Evolutionary conservation across 2,113 vertebrate species (phyloP).

Genomic region (Neotragus pygmaeus): DNA sequence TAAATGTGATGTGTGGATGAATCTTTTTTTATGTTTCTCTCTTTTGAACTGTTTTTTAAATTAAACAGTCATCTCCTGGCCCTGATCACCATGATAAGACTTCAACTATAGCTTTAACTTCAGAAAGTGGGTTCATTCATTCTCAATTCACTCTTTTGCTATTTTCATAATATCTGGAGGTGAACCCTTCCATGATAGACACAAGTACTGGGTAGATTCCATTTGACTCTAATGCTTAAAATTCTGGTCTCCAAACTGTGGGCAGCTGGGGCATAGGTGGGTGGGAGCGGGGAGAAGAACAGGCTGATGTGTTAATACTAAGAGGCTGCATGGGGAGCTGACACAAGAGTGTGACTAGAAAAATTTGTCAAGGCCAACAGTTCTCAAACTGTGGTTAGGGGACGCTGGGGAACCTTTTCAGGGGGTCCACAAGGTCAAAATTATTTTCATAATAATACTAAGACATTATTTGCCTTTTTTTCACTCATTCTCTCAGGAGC

Average conservation of each 20-base stretch:
- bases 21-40: not conserved
- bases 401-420: not conserved
- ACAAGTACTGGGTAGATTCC: not conserved
- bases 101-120: not conserved
- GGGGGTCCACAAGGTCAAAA: slow-evolving; percentile 31
- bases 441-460: slow-evolving; percentile 51
- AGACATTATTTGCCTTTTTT: slow-evolving; percentile 50
- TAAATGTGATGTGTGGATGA: not conserved
- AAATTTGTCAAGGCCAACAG: not conserved
- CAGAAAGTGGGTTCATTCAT: not conserved
- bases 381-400: slow-evolving; percentile 35
- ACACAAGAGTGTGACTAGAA: not conserved
- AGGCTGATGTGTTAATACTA: not conserved
- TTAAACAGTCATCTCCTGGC: not conserved
- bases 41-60: slow-evolving; percentile 28
- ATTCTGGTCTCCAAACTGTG: not conserved
- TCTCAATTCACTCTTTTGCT: not conserved
- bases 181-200: not conserved
- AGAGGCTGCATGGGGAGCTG: not conserved
- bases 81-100: not conserved
- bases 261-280: not conserved
- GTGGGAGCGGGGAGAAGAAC: not conserved
- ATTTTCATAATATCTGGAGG: not conserved
- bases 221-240: not conserved
- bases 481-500: slow-evolving; percentile 36